These are phyloP conservation scores for Ciconia maguari DNA, from an alignment of 2,113 vertebrate genomes.

Conservation along the genomic window DNA sequence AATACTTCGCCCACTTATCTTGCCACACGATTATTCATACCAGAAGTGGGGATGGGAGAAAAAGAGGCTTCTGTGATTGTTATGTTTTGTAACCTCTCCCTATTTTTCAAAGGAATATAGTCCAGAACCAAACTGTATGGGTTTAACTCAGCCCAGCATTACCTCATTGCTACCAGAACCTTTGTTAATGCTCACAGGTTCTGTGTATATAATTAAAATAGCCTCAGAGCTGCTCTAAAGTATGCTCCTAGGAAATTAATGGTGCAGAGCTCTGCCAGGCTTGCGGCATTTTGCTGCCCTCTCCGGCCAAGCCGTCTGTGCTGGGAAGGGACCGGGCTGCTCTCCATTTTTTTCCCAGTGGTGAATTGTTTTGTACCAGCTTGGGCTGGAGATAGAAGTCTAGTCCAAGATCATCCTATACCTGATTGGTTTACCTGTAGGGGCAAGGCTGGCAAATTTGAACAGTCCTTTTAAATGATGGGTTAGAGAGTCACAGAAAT, in stretches of 20 bases:
- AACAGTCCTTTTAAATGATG: not conserved
- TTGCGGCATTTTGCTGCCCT: not conserved
- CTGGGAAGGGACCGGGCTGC: not conserved
- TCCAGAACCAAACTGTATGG: not conserved
- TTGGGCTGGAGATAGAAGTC: not conserved
- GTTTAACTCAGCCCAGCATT: not conserved
- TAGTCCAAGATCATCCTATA: not conserved
- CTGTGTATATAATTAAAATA: accelerated
- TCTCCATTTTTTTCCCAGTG: not conserved
- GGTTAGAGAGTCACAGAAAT: not conserved
- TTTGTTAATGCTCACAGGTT: not conserved
- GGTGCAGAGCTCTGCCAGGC: not conserved
- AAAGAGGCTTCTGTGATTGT: not conserved
- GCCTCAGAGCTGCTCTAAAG: not conserved
- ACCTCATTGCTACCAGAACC: not conserved
- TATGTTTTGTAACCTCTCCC: constrained; percentile 16
- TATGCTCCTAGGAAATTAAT: not conserved
- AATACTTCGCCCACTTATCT: constrained; percentile 48
- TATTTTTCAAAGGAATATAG: not conserved
- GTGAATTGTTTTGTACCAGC: not conserved
- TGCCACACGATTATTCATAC: constrained; percentile 30
- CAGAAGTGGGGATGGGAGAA: not conserved
- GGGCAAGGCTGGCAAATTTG: not conserved
- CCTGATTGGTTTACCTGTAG: not conserved
- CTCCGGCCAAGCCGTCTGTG: not conserved